These are phyloP conservation scores for Sinotaia quadrata DNA, from an alignment of 2,888 invertebrate genomes.

Conservation along the genomic window DNA sequence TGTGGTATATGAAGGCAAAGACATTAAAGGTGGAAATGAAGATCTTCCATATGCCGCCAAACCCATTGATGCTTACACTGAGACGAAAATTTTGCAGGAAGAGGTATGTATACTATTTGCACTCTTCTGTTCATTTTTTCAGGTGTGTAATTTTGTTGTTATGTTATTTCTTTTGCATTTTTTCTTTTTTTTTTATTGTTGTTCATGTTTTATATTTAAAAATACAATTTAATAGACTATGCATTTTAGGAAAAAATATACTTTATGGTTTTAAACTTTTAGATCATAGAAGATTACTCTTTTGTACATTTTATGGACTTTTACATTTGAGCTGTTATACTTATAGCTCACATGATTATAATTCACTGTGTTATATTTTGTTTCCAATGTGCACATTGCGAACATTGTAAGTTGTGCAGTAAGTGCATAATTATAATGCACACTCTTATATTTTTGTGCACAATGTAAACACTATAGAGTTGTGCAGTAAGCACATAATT, in stretches of 20 bases:
- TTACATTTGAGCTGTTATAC: no score
- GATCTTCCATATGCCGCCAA: constrained; percentile 58
- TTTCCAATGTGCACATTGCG: no score
- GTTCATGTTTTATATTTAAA: not conserved
- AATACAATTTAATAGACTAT: not conserved
- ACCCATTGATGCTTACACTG: constrained; percentile 65
- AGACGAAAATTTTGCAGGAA: constrained; percentile 66
- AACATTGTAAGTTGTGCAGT: no score
- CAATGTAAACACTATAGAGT: no score
- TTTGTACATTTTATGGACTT: no score
- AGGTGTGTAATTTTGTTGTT: not conserved
- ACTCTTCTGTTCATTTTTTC: not conserved
- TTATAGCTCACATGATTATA: no score
- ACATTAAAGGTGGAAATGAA: constrained; percentile 62
- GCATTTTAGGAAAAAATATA: not conserved
- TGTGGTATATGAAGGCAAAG: constrained; percentile 64
- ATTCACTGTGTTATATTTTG: no score
- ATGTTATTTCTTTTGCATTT: not conserved
- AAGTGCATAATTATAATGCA: no score
- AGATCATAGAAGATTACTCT: no score
- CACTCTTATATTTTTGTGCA: no score
- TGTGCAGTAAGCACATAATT: no score
- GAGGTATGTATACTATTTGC: constrained; percentile 45
- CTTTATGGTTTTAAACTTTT: no score
- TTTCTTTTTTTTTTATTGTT: not conserved